Percentiles rank a stretch among this genome's conserved stretches.
phyloP scores from a whole-genome alignment of 2,113 vertebrate genomes.

The Reinhardtius hippoglossoides region DNA sequence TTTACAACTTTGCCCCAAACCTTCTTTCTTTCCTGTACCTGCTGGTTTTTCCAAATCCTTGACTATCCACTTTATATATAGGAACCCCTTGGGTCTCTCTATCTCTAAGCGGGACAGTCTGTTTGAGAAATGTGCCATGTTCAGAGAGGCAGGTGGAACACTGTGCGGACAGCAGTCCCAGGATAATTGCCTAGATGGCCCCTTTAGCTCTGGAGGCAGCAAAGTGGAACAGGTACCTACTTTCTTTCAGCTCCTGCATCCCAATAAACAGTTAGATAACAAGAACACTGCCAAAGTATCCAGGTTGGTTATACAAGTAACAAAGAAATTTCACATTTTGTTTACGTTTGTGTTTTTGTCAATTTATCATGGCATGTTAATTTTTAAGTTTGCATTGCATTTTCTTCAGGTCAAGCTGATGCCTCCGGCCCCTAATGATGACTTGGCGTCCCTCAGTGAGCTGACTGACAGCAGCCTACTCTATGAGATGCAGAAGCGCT shows the following conservation, averaged over 20 bases:
- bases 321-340: too few species aligned
- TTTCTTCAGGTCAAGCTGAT: slow-evolving; percentile 90
- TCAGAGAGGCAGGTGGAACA: slow-evolving; percentile 86
- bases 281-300: background rate
- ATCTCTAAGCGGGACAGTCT: slow-evolving; percentile 95
- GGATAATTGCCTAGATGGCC: slow-evolving; percentile 83
- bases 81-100: slow-evolving; percentile 86
- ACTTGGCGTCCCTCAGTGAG: slow-evolving; percentile 94
- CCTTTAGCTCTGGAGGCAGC: slow-evolving; percentile 60
- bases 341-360: background rate
- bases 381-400: background rate
- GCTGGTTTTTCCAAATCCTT: background rate
- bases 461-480: slow-evolving; percentile 94
- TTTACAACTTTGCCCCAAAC: background rate
- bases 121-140: slow-evolving; percentile 94
- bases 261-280: background rate
- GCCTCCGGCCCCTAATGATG: slow-evolving; percentile 95
- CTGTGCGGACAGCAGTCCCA: slow-evolving; percentile 84
- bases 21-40: background rate
- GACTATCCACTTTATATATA: slow-evolving; percentile 59
- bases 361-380: background rate
- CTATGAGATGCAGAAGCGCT: slow-evolving; percentile 99
- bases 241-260: background rate
- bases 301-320: too few species aligned
- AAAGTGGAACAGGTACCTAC: slow-evolving; percentile 90